A percentile compares a stretch with the other conserved stretches of the same genome.
phyloP scores from a whole-genome alignment of 2,113 vertebrate species.

The Sinosuthora webbiana region DNA sequence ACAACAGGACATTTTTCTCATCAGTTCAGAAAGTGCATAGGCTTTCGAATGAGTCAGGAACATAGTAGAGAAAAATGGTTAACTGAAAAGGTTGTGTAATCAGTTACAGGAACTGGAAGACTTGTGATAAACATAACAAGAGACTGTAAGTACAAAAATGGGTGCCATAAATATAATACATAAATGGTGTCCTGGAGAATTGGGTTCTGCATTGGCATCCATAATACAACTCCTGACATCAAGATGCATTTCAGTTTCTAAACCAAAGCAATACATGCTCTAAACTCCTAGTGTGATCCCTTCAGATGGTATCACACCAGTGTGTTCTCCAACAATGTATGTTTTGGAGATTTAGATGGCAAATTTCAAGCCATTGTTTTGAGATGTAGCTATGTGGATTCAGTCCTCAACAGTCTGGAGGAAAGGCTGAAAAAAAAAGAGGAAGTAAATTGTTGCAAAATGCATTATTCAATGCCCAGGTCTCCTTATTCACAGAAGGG shows the following conservation, averaged over 20 bases:
- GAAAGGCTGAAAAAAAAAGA: not conserved
- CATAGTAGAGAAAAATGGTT: not conserved
- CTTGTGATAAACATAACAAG: not conserved
- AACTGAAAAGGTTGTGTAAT: not conserved
- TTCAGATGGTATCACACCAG: not conserved
- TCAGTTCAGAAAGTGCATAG: not conserved
- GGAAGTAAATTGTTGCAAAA: not conserved
- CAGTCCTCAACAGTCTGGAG: not conserved
- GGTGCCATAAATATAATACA: not conserved
- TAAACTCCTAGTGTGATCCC: not conserved
- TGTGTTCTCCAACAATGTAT: fast-evolving
- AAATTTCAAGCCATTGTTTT: not conserved
- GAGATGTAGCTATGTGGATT: not conserved
- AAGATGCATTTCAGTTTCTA: not conserved
- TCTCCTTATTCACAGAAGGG: not conserved
- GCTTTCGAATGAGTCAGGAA: not conserved
- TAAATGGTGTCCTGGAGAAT: not conserved
- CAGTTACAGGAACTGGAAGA: not conserved
- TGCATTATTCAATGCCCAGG: not conserved
- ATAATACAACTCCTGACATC: not conserved
- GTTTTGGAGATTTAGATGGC: not conserved
- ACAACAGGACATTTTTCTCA: not conserved
- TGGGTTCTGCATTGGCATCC: not conserved
- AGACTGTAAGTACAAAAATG: not conserved
- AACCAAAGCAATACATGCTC: not conserved